A percentile compares a stretch with the other conserved stretches of the same genome.
These are phyloP conservation scores for Spilosoma lubricipeda DNA, from an alignment of 2,888 invertebrate genomes.

Conservation along the genomic window DNA sequence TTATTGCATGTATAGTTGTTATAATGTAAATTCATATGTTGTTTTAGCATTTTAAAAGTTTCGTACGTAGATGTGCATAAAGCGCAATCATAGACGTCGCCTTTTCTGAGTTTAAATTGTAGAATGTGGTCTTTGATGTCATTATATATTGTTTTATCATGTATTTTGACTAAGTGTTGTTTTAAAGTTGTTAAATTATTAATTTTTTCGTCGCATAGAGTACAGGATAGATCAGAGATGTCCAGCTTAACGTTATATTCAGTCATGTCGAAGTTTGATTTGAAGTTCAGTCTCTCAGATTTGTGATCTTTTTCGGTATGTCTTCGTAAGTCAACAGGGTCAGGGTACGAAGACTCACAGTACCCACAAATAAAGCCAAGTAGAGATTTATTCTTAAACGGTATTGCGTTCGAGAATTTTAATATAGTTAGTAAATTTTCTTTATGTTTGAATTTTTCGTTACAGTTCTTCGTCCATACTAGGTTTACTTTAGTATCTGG, in stretches of 20 bases:
- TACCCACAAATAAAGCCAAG: slow-evolving; percentile 73
- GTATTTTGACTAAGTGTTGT: slow-evolving; percentile 65
- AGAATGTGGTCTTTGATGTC: slow-evolving; percentile 76
- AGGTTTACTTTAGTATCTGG: slow-evolving; percentile 52
- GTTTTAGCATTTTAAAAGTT: slow-evolving; percentile 79
- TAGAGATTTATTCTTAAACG: slow-evolving; percentile 71
- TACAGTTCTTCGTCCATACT: slow-evolving; percentile 52
- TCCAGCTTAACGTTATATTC: slow-evolving; percentile 72
- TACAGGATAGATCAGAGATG: slow-evolving; percentile 62
- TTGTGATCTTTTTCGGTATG: slow-evolving; percentile 62
- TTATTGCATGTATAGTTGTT: slow-evolving; percentile 68
- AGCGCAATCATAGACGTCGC: slow-evolving; percentile 71
- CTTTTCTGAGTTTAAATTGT: slow-evolving; percentile 75
- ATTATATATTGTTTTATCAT: slow-evolving; percentile 60
- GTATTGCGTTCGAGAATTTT: slow-evolving; percentile 70
- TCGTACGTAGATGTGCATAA: slow-evolving; percentile 75
- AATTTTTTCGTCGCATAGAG: slow-evolving; percentile 60
- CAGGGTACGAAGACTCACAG: slow-evolving; percentile 67
- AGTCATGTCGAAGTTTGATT: slow-evolving; percentile 62
- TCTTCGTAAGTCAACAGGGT: slow-evolving; percentile 65
- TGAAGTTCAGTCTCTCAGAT: slow-evolving; percentile 63
- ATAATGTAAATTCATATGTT: slow-evolving; percentile 80
- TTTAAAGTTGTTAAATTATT: slow-evolving; percentile 60
- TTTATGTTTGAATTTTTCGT: slow-evolving; percentile 67
- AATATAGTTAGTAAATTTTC: slow-evolving; percentile 71